Base-by-base conservation (phyloP, 2,888 invertebrate genomes). In the Carpatolechia fugitivella region DNA sequence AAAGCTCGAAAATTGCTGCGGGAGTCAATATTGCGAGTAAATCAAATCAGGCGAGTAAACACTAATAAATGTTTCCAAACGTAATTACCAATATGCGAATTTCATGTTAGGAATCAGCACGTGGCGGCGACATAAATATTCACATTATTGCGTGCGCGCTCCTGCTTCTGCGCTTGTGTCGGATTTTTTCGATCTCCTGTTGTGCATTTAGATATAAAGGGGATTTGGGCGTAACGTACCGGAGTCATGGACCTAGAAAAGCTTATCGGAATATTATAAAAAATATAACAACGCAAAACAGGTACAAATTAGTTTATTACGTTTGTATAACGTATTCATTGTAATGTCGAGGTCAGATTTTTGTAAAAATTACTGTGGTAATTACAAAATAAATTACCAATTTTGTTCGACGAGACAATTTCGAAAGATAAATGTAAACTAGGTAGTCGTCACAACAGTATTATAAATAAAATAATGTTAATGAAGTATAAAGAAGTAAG, bases 41-140 rank as follows among this genome's bases (percentile, higher is more conserved):
- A 50, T 50, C 56, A 62, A 66, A 64, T 62, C 56, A 61, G 59
- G 58, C 60, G 56, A 62, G 63, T 67, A 65, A 69, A 67, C 63
- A 64, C 61, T 63, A 67, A 70, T 68, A 70, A 66, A 63, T 60
- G 61, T 70, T 70, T 60, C 60, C 56, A 63, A 68, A 73, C 70
- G 74, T 77, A 80, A 86, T 89, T 82, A 87, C 76, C 74, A 78
- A 85, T 85, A 88, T 85, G 86, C 72, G 82, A 76, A 81, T 81
- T 85, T 78, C 84, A 77, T 85, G 84, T 86, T 70, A 69, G 76
- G 80, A 82, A 80, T 82, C 83, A 84, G 87, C 89, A 88, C 89
- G 89, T 89, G 89, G 76, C 83, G 66, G 56, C 60, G 81, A 74
- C 86, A 88, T 89, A 88, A 87, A 89, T 88, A 86, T 85, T 83